Percentiles rank a stretch among this genome's conserved stretches.
Evolutionary conservation across 2,797 vertebrate species (phyloP).

Genomic region (Gadopsis marmoratus): DNA sequence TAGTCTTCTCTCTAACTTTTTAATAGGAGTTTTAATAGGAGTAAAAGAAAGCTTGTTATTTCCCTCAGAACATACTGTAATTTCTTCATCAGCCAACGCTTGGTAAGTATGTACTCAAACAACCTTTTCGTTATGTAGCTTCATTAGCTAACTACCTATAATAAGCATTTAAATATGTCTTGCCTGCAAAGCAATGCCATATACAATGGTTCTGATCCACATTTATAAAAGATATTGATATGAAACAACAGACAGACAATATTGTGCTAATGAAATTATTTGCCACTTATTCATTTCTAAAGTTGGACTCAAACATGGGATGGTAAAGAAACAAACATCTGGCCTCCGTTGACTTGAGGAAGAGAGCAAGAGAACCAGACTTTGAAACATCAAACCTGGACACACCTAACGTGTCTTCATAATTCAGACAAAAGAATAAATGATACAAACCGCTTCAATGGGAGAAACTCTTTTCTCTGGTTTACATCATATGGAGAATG

Average conservation of each 20-base stretch:
- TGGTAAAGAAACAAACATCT: neutral
- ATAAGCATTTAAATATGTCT: neutral
- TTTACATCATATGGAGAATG: no score
- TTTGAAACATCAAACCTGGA: neutral
- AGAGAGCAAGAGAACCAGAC: neutral
- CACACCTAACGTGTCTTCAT: neutral
- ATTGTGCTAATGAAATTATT: neutral
- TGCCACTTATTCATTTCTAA: neutral
- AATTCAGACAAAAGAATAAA: neutral
- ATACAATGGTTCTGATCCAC: neutral
- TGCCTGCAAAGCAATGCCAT: neutral
- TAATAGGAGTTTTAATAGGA: no score
- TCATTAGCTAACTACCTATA: neutral
- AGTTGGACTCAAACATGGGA: neutral
- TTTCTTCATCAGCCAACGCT: no score
- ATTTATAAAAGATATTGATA: neutral
- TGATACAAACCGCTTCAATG: neutral
- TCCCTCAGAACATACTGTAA: no score
- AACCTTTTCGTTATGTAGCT: neutral
- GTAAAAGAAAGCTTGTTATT: no score
- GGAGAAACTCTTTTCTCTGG: neutral
- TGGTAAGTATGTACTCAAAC: no score
- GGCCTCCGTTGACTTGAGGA: neutral
- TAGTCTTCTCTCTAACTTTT: no score
- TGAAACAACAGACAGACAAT: neutral